Evolutionary conservation across 2,113 vertebrate species (phyloP).

Genomic region (Pomatorhinus ruficollis): DNA sequence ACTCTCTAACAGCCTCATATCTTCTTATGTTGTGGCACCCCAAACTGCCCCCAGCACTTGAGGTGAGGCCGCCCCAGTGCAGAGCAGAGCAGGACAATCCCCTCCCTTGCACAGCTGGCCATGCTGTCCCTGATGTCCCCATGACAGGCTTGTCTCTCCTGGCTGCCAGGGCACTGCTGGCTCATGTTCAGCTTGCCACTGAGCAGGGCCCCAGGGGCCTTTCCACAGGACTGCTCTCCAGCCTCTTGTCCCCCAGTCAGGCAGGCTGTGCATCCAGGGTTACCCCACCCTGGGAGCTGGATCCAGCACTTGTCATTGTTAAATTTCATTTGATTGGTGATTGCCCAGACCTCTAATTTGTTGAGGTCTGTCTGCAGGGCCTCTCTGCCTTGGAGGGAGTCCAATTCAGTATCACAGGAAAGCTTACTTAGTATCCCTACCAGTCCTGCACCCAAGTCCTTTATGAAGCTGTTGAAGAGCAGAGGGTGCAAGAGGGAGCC

Average conservation of each 20-base stretch:
- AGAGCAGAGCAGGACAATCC: not conserved
- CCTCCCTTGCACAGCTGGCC: not conserved
- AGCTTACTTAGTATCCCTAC: not conserved
- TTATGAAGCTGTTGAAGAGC: not conserved
- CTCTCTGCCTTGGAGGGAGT: not conserved
- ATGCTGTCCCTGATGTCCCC: too few relatives aligned
- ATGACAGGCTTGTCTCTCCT: not conserved
- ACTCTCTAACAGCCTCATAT: too few relatives aligned
- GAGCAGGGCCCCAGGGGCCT: not conserved
- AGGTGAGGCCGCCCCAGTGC: rapidly evolving
- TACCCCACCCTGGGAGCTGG: not conserved
- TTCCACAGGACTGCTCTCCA: not conserved
- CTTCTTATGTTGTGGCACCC: not conserved
- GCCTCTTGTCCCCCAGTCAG: not conserved
- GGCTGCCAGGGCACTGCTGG: not conserved
- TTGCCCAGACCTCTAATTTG: not conserved
- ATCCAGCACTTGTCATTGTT: not conserved
- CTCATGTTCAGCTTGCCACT: rapidly evolving
- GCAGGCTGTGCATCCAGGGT: too few relatives aligned
- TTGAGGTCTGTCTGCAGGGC: rapidly evolving
- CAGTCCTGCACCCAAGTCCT: rapidly evolving
- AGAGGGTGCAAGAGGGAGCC: not conserved
- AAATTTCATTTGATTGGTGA: not conserved
- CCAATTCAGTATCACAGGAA: not conserved
- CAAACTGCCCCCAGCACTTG: too few relatives aligned